These are phyloP conservation scores for Hydropotes inermis DNA, from an alignment of 2,113 vertebrate species.

Conservation along the genomic window DNA sequence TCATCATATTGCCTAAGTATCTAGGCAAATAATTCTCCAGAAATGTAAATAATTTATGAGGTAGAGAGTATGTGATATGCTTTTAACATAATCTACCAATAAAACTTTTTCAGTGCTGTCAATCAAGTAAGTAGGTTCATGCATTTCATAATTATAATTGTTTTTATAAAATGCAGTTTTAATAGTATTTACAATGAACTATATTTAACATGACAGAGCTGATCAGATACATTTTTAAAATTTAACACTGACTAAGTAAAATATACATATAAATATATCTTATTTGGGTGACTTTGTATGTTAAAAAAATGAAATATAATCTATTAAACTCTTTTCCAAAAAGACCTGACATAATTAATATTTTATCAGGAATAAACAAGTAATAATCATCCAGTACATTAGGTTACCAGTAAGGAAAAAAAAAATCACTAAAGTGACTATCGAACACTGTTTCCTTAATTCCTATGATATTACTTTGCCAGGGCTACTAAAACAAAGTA, in stretches of 20 bases:
- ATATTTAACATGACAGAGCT: conserved; percentile 54
- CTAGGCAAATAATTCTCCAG: neutral
- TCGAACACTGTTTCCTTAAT: neutral
- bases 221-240: conserved; percentile 47
- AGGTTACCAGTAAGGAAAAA: neutral
- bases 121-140: conserved; percentile 47
- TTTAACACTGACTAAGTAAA: conserved; percentile 33
- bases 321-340: neutral
- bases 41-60: neutral
- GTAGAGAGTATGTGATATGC: neutral
- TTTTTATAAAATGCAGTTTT: conserved; percentile 50
- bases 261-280: neutral
- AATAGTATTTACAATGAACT: conserved; percentile 67
- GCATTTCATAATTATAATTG: conserved; percentile 64
- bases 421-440: neutral
- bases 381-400: neutral
- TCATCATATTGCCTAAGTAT: neutral
- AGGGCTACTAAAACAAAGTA: neutral
- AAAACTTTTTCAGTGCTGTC: conserved; percentile 42
- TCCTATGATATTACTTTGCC: neutral
- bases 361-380: neutral
- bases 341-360: neutral
- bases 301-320: neutral
- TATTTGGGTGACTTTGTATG: neutral
- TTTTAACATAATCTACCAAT: conserved; percentile 53